Conservation (phyloP, 2,113 vertebrate genomes). For the Oncorhynchus mykiss region DNA sequence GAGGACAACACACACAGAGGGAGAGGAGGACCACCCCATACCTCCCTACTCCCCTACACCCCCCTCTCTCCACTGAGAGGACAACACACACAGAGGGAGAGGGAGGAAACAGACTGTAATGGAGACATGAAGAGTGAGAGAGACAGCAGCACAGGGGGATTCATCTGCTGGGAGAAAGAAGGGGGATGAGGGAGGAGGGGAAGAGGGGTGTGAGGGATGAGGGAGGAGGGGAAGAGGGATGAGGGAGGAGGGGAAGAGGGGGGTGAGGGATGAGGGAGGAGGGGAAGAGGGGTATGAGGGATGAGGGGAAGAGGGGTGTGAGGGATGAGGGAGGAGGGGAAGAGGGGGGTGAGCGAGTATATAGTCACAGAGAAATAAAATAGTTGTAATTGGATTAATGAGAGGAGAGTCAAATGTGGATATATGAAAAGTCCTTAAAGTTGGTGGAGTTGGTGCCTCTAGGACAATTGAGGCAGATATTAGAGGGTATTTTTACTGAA, state of each 20-base stretch:
- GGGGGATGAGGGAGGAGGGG: neutral
- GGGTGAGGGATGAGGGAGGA: no score
- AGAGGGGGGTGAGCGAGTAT: neutral
- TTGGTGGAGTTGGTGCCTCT: no score
- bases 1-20: no score
- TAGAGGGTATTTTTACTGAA: no score
- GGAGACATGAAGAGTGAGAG: neutral
- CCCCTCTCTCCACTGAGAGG: no score
- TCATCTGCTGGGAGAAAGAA: slow-evolving; percentile 35
- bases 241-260: slow-evolving; percentile 11
- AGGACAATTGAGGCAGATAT: no score
- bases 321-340: slow-evolving; percentile 1
- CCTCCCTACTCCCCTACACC: no score
- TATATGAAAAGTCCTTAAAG: no score
- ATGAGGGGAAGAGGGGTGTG: slow-evolving; percentile 9
- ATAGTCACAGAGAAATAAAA: neutral
- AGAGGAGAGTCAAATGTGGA: slow-evolving; percentile 19
- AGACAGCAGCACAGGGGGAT: slow-evolving; percentile 27
- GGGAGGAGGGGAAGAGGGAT: neutral
- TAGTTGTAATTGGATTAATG: slow-evolving; percentile 39
- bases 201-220: neutral
- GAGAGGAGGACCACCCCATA: no score
- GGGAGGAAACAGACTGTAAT: neutral
- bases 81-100: neutral
- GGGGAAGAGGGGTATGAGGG: neutral